These are phyloP conservation scores for Barnardius zonarius DNA, from an alignment of 2,113 vertebrate genomes.

Conservation along the genomic window DNA sequence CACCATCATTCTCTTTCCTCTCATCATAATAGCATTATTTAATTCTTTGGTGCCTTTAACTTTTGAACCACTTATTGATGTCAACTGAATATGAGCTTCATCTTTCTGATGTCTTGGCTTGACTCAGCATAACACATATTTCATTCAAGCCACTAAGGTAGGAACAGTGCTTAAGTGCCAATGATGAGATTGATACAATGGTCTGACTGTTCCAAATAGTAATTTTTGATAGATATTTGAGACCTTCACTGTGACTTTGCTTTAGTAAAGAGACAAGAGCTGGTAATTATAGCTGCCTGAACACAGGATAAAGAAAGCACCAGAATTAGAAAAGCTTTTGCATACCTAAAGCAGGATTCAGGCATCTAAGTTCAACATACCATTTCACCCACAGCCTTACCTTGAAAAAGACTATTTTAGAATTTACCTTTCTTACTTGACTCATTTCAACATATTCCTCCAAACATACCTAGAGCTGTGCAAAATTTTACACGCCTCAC, in stretches of 20 bases:
- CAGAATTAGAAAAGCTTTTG: neutral
- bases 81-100: neutral
- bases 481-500: neutral
- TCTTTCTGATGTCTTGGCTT: neutral
- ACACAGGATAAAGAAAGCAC: neutral
- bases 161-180: neutral
- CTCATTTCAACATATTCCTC: neutral
- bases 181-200: neutral
- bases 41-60: neutral
- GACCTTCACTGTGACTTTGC: neutral
- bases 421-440: neutral
- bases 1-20: neutral
- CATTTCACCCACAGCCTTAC: neutral
- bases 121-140: neutral
- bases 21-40: neutral
- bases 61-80: neutral
- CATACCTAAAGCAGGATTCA: neutral
- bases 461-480: neutral
- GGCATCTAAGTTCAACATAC: neutral
- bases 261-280: neutral
- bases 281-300: neutral
- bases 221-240: neutral
- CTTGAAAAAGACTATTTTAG: neutral
- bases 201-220: neutral
- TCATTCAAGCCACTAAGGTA: neutral